Conservation (phyloP, 2,113 vertebrate genomes). For the Myrmecophaga tridactyla region DNA sequence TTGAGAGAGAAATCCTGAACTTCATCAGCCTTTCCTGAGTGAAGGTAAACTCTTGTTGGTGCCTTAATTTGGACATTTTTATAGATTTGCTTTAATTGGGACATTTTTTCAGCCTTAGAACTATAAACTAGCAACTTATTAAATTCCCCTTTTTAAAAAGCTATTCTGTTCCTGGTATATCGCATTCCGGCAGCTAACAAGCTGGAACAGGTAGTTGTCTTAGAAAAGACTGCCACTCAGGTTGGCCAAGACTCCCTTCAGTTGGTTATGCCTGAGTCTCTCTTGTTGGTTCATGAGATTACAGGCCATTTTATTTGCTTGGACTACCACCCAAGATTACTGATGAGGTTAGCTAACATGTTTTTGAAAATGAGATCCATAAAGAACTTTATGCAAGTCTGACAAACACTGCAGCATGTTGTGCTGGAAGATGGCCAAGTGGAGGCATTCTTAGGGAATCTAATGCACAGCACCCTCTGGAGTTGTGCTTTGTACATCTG, state of each 20-base stretch:
- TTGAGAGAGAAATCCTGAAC: too few relatives aligned
- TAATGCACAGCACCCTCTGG: background rate
- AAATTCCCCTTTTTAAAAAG: too few relatives aligned
- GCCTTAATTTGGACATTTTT: too few relatives aligned
- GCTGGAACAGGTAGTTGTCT: too few relatives aligned
- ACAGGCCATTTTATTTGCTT: background rate
- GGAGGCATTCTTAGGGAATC: background rate
- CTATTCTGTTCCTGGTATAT: too few relatives aligned
- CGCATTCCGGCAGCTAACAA: too few relatives aligned
- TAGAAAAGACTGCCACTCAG: background rate
- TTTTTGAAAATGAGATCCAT: background rate
- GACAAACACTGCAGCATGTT: accelerated
- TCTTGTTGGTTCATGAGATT: background rate
- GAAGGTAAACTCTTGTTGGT: too few relatives aligned
- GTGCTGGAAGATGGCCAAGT: background rate
- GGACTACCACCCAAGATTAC: background rate
- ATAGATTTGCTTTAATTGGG: too few relatives aligned
- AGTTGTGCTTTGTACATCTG: too few relatives aligned
- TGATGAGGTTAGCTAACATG: background rate
- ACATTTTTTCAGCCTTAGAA: too few relatives aligned
- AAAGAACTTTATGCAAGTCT: background rate
- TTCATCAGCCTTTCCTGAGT: too few relatives aligned
- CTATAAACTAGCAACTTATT: too few relatives aligned
- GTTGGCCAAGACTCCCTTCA: background rate
- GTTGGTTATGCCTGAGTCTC: background rate